These are phyloP conservation scores for Chrysocyon brachyurus DNA, from an alignment of 2,797 vertebrate genomes.

Conservation along the genomic window DNA sequence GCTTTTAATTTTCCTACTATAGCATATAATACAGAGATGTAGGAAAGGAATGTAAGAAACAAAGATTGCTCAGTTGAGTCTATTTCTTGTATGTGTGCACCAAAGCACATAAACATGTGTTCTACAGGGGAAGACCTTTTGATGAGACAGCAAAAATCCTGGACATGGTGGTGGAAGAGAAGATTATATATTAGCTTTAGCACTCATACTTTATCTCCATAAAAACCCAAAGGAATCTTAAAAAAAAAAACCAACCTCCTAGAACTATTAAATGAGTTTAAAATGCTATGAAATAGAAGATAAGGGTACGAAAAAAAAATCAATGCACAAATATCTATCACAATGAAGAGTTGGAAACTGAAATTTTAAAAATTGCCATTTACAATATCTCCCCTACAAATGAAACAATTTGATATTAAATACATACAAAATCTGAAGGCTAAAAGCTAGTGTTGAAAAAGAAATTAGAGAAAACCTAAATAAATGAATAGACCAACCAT, in stretches of 20 bases:
- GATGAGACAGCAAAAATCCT: not conserved
- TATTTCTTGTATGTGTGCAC: not conserved
- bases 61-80: not conserved
- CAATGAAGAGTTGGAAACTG: constrained; percentile 18
- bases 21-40: not conserved
- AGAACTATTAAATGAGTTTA: constrained; percentile 34
- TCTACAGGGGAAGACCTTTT: not conserved
- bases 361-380: constrained; percentile 18
- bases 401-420: constrained; percentile 2
- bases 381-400: not conserved
- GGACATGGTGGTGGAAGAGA: not conserved
- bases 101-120: not conserved
- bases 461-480: constrained; percentile 19
- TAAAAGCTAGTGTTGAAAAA: not conserved
- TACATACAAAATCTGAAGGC: not conserved
- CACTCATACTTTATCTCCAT: not conserved
- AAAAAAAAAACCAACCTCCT: not conserved
- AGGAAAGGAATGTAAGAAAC: not conserved
- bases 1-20: constrained; percentile 13
- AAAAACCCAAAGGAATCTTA: constrained; percentile 30
- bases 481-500: not conserved
- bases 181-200: not conserved
- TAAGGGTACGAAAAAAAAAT: not conserved
- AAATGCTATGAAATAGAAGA: not conserved
- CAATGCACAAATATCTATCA: not conserved